Evolutionary conservation across 2,113 vertebrate species (phyloP).

Genomic region (Aleadryas rufinucha): DNA sequence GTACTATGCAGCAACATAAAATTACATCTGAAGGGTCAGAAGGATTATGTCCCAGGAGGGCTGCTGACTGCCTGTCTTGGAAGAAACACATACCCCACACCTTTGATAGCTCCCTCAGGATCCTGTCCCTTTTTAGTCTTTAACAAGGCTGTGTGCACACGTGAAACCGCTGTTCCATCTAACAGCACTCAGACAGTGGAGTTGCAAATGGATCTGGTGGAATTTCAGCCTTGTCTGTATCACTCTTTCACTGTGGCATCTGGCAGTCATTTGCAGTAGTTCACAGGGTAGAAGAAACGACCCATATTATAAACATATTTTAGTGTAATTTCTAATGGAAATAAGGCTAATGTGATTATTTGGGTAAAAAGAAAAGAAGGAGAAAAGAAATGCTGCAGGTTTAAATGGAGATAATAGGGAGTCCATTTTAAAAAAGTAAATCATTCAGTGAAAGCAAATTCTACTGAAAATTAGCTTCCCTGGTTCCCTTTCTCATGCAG

Average conservation of each 20-base stretch:
- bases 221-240: not conserved
- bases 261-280: not conserved
- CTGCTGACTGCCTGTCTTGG: not conserved
- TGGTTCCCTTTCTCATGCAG: not conserved
- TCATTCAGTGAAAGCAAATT: not conserved
- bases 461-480: not conserved
- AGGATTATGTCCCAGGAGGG: not conserved
- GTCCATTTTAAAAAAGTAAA: not conserved
- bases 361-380: not conserved
- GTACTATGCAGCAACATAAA: not conserved
- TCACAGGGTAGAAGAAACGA: not conserved
- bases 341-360: not conserved
- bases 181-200: not conserved
- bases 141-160: not conserved
- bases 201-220: not conserved
- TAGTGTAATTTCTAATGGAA: not conserved
- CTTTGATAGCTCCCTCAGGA: not conserved
- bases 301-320: not conserved
- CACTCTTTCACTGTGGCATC: not conserved
- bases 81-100: not conserved
- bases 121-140: not conserved
- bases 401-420: not conserved
- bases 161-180: rapidly evolving
- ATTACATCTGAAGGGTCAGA: not conserved
- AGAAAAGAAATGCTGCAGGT: not conserved